These are phyloP conservation scores for Oncorhynchus tshawytscha DNA, from an alignment of 2,113 vertebrate species.

Conservation along the genomic window DNA sequence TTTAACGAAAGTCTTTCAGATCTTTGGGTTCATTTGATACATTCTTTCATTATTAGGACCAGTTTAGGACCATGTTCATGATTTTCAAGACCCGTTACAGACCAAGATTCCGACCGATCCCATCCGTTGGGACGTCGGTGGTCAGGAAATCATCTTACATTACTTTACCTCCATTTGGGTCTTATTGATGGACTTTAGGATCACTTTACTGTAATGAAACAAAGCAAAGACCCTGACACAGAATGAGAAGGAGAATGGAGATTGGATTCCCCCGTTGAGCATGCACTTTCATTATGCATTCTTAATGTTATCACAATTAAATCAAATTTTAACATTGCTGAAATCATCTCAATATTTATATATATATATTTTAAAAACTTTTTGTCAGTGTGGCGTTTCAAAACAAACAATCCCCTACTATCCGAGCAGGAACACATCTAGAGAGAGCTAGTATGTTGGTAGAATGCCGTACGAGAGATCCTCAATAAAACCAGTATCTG, in stretches of 20 bases:
- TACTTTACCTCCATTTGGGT: slow-evolving; percentile 78
- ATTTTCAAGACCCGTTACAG: slow-evolving; percentile 46
- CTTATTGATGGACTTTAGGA: slow-evolving; percentile 93
- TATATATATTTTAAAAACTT: slow-evolving; percentile 4
- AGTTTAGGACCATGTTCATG: neutral
- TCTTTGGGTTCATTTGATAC: neutral
- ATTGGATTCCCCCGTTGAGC: slow-evolving; percentile 76
- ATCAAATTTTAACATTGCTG: slow-evolving; percentile 38
- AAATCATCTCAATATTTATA: slow-evolving; percentile 29
- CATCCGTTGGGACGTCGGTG: slow-evolving; percentile 51
- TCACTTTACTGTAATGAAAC: slow-evolving; percentile 96
- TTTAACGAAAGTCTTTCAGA: slow-evolving; percentile 45
- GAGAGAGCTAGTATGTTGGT: slow-evolving; percentile 3
- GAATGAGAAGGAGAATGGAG: slow-evolving; percentile 84
- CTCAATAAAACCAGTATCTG: too few relatives aligned
- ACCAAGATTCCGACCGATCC: slow-evolving; percentile 46
- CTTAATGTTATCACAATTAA: slow-evolving; percentile 31
- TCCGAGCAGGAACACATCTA: slow-evolving; percentile 67
- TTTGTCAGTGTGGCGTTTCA: slow-evolving; percentile 37
- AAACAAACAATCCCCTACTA: slow-evolving; percentile 48
- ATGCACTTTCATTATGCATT: slow-evolving; percentile 75
- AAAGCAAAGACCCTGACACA: slow-evolving; percentile 94
- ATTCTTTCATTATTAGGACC: slow-evolving; percentile 13
- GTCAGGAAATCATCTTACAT: slow-evolving; percentile 76
- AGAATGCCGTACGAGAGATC: too few relatives aligned